Evolutionary conservation across 2,888 invertebrate genomes (phyloP).

Genomic region (Latheticus oryzae): DNA sequence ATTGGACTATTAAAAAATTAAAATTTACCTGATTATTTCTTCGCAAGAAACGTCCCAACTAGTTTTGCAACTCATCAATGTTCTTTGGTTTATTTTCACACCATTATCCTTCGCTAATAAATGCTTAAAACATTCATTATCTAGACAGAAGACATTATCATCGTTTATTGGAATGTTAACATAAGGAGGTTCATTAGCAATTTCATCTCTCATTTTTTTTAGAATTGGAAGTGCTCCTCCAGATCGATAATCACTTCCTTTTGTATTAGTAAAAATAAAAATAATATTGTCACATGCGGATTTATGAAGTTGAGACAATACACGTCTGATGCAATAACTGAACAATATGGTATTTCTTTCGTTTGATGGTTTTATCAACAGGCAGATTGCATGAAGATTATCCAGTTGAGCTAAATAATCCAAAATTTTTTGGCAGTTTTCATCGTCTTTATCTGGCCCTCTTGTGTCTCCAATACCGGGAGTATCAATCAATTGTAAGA

Average conservation of each 20-base stretch:
- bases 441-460: conserved; percentile 46
- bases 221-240: conserved; percentile 55
- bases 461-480: conserved; percentile 59
- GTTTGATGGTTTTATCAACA: conserved; percentile 56
- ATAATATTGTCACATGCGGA: conserved; percentile 58
- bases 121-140: conserved; percentile 1
- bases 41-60: neutral
- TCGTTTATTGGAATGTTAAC: neutral
- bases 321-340: conserved; percentile 58
- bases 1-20: conserved; percentile 2
- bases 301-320: conserved; percentile 59
- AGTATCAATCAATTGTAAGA: conserved; percentile 58
- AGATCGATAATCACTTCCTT: conserved; percentile 54
- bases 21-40: neutral
- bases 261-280: conserved; percentile 59
- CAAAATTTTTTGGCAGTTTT: conserved; percentile 57
- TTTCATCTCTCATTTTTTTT: neutral
- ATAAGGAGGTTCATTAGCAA: neutral
- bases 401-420: conserved; percentile 55
- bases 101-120: neutral
- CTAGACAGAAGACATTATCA: neutral
- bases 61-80: neutral
- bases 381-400: conserved; percentile 58
- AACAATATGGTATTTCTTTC: conserved; percentile 56
- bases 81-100: neutral